A percentile compares a stretch with the other conserved stretches of the same genome.
Evolutionary conservation across 2,888 invertebrate genomes (phyloP).

Genomic region (Nipponacmea schrenckii): DNA sequence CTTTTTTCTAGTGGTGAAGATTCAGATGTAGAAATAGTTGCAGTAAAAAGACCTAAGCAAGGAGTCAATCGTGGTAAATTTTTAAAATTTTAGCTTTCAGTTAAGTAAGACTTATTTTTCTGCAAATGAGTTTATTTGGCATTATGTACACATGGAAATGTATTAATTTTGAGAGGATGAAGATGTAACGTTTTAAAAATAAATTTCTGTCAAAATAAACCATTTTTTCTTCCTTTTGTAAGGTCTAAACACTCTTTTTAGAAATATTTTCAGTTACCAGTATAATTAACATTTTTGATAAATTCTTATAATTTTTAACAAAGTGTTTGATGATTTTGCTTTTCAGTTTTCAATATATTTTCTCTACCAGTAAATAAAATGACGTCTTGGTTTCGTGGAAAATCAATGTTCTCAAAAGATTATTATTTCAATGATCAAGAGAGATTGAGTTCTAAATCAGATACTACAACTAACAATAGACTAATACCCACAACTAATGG

Average conservation of each 20-base stretch:
- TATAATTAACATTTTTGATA: too few species aligned
- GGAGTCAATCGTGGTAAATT: constrained; percentile 11
- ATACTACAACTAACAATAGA: background rate
- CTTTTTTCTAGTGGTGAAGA: constrained; percentile 14
- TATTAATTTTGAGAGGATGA: too few species aligned
- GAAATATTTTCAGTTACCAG: too few species aligned
- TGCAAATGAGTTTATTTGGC: too few species aligned
- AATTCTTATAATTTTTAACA: too few species aligned
- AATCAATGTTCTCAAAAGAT: constrained; percentile 15
- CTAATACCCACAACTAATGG: constrained; percentile 15
- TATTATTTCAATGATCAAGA: background rate
- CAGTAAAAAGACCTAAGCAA: constrained; percentile 34
- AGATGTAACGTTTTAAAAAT: too few species aligned
- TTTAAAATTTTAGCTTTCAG: constrained; percentile 10
- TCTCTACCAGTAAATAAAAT: constrained; percentile 35
- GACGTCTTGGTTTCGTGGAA: constrained; percentile 49
- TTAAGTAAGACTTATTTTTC: too few species aligned
- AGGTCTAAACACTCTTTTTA: too few species aligned
- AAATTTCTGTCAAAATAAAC: too few species aligned
- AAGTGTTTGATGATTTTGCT: background rate
- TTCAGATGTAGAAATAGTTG: constrained; percentile 32
- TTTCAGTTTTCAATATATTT: constrained; percentile 18
- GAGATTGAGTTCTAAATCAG: background rate
- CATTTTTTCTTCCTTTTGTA: too few species aligned
- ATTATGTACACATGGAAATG: too few species aligned